Evolutionary conservation across 2,888 invertebrate genomes (phyloP).

Genomic region (Thalpophila matura): DNA sequence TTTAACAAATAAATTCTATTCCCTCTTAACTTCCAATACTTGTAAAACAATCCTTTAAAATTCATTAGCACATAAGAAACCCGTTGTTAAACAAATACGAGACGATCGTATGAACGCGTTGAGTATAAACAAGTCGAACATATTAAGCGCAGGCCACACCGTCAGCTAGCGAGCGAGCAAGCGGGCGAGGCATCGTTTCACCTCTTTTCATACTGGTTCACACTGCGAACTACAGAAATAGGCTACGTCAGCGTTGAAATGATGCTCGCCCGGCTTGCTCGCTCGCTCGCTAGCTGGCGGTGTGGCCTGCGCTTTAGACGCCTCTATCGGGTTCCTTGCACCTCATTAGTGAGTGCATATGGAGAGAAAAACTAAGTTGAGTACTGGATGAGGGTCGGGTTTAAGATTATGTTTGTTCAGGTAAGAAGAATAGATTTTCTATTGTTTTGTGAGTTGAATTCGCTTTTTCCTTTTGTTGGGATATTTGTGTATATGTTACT

Average conservation of each 20-base stretch:
- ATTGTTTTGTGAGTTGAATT: background rate
- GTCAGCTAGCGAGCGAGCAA: too few species aligned
- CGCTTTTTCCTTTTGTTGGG: background rate
- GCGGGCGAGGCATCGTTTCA: too few species aligned
- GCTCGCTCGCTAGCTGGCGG: too few species aligned
- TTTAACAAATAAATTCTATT: conserved; percentile 13
- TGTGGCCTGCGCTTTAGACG: too few species aligned
- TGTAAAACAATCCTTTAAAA: conserved; percentile 22
- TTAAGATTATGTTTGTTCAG: conserved; percentile 33
- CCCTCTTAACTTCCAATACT: too few species aligned
- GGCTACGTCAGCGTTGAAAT: too few species aligned
- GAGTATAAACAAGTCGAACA: conserved; percentile 63
- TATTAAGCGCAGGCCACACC: too few species aligned
- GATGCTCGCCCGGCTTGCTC: too few species aligned
- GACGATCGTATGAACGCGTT: conserved; percentile 36
- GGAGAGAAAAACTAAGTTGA: conserved; percentile 40
- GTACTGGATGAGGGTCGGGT: background rate
- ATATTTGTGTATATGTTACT: background rate
- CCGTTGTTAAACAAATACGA: conserved; percentile 55
- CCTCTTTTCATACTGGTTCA: too few species aligned
- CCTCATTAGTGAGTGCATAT: conserved; percentile 55
- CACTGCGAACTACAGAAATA: too few species aligned
- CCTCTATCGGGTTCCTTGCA: conserved; percentile 44
- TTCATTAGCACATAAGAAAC: conserved; percentile 34
- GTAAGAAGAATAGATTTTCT: background rate